phyloP scores from a whole-genome alignment of 2,888 invertebrate genomes.

The Tyria jacobaeae region DNA sequence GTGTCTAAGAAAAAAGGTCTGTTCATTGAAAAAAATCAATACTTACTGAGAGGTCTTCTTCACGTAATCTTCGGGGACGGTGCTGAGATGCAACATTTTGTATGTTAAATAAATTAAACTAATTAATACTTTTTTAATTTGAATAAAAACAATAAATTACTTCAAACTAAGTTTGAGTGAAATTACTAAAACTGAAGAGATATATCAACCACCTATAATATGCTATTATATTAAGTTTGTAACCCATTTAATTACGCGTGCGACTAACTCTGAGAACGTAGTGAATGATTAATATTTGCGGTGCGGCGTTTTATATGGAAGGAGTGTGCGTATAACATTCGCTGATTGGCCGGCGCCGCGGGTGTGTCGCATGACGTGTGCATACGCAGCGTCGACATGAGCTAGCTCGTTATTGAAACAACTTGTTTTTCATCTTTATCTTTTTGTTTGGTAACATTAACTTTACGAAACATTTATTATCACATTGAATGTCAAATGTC shows the following conservation, averaged over 20 bases:
- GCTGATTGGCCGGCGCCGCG: conserved; percentile 76
- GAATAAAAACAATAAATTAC: conserved; percentile 25
- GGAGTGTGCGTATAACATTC: conserved; percentile 66
- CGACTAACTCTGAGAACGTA: conserved; percentile 38
- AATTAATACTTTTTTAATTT: conserved; percentile 47
- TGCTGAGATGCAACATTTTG: conserved; percentile 79
- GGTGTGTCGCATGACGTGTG: conserved; percentile 74
- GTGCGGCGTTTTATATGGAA: conserved; percentile 65
- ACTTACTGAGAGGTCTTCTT: conserved; percentile 78
- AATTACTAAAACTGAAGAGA: conserved; percentile 85
- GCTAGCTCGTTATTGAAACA: conserved; percentile 22
- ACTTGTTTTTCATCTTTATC: conserved; percentile 42
- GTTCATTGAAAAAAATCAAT: conserved; percentile 1
- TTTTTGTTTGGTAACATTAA: conserved; percentile 53
- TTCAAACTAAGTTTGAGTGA: conserved; percentile 66
- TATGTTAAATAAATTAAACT: conserved; percentile 52
- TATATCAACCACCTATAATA: conserved; percentile 85
- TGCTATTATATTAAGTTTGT: conserved; percentile 76
- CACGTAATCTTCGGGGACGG: conserved; percentile 77
- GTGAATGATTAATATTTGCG: conserved; percentile 50
- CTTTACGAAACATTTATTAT: conserved; percentile 23
- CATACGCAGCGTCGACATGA: conserved; percentile 35
- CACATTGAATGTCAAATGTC: conserved; percentile 27
- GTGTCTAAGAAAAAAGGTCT: background rate
- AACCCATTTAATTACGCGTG: conserved; percentile 79